Conservation (phyloP, 2,113 vertebrate genomes). For the Sturnira hondurensis region DNA sequence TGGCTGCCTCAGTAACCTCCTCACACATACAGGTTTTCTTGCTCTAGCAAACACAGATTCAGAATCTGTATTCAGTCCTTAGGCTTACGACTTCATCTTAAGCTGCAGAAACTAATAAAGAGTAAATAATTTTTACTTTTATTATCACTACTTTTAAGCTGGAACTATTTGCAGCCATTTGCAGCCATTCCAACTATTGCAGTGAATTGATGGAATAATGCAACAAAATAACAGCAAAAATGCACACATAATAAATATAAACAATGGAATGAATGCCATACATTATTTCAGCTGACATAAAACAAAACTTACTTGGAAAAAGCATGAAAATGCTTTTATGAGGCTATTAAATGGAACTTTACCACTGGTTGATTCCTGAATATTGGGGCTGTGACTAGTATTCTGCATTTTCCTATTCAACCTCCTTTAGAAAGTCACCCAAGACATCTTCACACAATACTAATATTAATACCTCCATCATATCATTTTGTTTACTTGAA, state of each 20-base stretch:
- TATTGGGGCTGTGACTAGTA: not conserved
- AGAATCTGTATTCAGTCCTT: not conserved
- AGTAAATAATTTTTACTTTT: constrained; percentile 1
- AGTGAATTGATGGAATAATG: not conserved
- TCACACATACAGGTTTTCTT: not conserved
- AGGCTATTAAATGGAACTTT: not conserved
- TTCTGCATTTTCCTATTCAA: not conserved
- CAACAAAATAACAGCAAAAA: not conserved
- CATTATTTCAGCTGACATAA: not conserved
- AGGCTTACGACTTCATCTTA: not conserved
- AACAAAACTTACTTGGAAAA: not conserved
- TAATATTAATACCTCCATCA: not conserved
- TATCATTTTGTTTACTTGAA: not conserved
- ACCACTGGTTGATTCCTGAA: not conserved
- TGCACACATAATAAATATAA: not conserved
- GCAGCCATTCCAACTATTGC: too few relatives aligned
- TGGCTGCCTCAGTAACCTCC: not conserved
- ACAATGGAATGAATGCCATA: not conserved
- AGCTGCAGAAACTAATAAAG: not conserved
- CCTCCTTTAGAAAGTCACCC: not conserved
- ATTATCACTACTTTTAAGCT: not conserved
- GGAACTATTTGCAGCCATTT: not conserved
- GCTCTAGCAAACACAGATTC: not conserved
- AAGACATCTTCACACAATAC: not conserved
- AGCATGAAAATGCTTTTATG: not conserved